Evolutionary conservation across 2,797 vertebrate genomes (phyloP).

Genomic region (Picus viridis): DNA sequence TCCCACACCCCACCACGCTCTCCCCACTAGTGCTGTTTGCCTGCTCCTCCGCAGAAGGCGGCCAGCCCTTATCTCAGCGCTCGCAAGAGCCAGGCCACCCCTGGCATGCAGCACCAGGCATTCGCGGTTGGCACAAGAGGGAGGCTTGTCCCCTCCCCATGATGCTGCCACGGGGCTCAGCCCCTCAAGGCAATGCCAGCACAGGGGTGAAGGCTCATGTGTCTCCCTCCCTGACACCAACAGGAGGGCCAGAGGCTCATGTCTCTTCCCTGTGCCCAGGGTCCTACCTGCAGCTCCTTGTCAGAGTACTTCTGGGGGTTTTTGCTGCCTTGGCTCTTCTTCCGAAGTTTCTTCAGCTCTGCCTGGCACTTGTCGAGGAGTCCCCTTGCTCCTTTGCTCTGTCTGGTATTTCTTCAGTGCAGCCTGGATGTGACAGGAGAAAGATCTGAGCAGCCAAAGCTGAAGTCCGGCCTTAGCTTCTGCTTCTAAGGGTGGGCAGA

Average conservation of each 20-base stretch:
- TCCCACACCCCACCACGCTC: not conserved
- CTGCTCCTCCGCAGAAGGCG: not conserved
- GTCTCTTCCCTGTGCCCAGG: accelerated
- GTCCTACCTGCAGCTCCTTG: constrained; percentile 92
- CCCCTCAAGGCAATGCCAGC: too few species aligned
- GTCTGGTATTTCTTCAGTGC: constrained; percentile 97
- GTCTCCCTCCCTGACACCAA: not conserved
- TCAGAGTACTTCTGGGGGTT: constrained; percentile 97
- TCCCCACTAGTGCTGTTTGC: not conserved
- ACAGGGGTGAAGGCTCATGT: too few species aligned
- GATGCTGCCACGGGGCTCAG: too few species aligned
- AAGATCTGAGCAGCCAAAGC: not conserved
- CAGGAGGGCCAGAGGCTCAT: not conserved
- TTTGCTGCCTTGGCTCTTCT: constrained; percentile 98
- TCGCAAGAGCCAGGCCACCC: not conserved
- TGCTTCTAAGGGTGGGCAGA: not conserved
- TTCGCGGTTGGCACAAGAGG: accelerated
- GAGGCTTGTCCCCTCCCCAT: not conserved
- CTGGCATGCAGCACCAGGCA: accelerated
- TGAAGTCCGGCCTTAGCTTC: accelerated
- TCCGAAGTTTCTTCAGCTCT: constrained; percentile 95
- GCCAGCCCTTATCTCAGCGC: accelerated
- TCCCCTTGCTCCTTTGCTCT: constrained; percentile 94
- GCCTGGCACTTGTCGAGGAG: constrained; percentile 95
- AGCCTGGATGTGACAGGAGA: constrained; percentile 76